Percentiles rank a stretch among this genome's conserved stretches.
These are phyloP conservation scores for Drosophila sp. DNA, from an alignment of 1,140 invertebrate genomes.

Conservation along the genomic window DNA sequence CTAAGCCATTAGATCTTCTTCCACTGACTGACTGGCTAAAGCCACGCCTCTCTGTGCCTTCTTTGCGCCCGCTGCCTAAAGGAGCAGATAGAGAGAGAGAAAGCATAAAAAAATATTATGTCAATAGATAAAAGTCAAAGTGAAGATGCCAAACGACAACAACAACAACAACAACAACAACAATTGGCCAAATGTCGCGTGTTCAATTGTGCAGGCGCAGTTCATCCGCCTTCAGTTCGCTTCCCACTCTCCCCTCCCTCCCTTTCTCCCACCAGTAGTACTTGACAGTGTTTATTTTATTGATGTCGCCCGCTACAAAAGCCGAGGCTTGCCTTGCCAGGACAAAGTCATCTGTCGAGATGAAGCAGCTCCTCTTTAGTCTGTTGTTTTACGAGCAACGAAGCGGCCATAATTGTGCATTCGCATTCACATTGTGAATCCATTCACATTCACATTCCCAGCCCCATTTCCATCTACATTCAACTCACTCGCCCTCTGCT, in stretches of 20 bases:
- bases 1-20: conserved; percentile 60
- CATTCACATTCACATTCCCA: conserved; percentile 37
- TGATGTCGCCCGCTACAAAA: conserved; percentile 62
- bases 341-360: conserved; percentile 60
- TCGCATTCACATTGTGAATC: conserved; percentile 49
- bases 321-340: conserved; percentile 38
- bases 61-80: conserved; percentile 8
- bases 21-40: conserved; percentile 35
- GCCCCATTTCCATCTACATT: conserved; percentile 23
- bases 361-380: conserved; percentile 21
- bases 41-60: conserved; percentile 23
- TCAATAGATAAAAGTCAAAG: conserved; percentile 79
- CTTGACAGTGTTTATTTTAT: conserved; percentile 78
- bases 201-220: conserved; percentile 64
- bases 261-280: conserved; percentile 6
- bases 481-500: conserved; percentile 21
- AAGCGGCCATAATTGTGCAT: conserved; percentile 79
- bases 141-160: conserved; percentile 49
- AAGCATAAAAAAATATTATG: conserved; percentile 75
- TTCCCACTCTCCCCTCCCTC: conserved; percentile 19
- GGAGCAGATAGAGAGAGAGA: not conserved
- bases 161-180: conserved; percentile 49
- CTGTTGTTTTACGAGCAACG: conserved; percentile 72
- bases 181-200: conserved; percentile 68
- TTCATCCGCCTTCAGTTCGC: conserved; percentile 30